Evolutionary conservation across 1,140 invertebrate genomes (phyloP), one percentile per base, ranked within the genome.

Genomic region (Coenobita brevimanus): DNA sequence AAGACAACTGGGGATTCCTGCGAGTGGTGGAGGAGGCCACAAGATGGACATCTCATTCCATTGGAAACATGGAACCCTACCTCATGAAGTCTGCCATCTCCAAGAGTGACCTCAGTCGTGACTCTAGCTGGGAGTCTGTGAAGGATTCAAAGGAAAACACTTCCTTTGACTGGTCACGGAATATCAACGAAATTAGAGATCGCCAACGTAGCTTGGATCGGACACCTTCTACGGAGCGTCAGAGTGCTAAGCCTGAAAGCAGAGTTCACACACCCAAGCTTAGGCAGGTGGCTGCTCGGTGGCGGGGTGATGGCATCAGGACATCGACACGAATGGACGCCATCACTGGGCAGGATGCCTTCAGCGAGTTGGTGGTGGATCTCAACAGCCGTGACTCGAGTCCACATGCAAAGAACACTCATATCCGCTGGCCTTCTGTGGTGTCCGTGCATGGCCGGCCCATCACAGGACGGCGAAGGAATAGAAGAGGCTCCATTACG

Each of bases 161-260:
- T 13, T 30, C 64, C 15, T 73, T 83, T 38, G 81, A 71, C 15
- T 83, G 81, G 81, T 83, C 81, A 46, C 50, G 81, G 54, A 83
- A 83, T 43, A 73, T 83, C 4, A 83, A 30, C 67, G 73, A 73
- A 33, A 6, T 73, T 46, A 71, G 15, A n/a, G 24, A 50, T 30
- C 15, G 27, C n/a, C 64, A 38, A 30, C 17, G 17, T 2, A 2
- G 46, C 27, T 33, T 24, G 10, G 54, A 57, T 4, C 17, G 78
- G 21, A 62, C 60, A 38, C 38, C 54, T 36, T 64, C 54, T 21
- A 80, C 33, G 33, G 78, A 80, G 33, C 24, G 33, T 30, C 30
- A 13, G 33, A 46, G 50, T 33, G 62, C 17, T 15, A 41, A 10
- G 36, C 33, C 33, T 0, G 43, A n/a, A 38, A 83, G 67, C 43